A percentile compares a stretch with the other conserved stretches of the same genome.
Conservation (phyloP, 2,888 invertebrate species). For the Drosophila phalerata region DNA sequence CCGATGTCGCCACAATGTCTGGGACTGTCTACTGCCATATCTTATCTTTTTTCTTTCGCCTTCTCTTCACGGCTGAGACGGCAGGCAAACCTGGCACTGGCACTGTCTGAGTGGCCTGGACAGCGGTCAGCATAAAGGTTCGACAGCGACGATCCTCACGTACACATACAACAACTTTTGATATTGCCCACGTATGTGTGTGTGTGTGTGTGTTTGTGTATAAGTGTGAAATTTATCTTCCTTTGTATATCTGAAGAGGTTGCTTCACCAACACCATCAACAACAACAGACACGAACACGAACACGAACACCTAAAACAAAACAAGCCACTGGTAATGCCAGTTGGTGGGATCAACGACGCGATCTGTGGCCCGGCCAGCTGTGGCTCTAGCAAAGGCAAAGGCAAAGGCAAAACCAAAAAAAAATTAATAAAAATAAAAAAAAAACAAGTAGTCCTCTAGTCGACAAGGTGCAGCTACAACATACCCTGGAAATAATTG, state of each 20-base stretch:
- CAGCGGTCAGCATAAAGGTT: constrained; percentile 69
- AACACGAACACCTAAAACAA: constrained; percentile 62
- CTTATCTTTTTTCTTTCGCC: constrained; percentile 77
- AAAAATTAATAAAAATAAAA: background rate
- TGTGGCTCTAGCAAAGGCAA: constrained; percentile 49
- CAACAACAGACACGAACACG: constrained; percentile 23
- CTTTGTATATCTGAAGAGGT: constrained; percentile 82
- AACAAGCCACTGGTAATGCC: constrained; percentile 56
- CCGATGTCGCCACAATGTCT: constrained; percentile 84
- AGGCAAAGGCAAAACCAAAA: constrained; percentile 21
- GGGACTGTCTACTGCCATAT: constrained; percentile 82
- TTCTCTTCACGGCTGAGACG: constrained; percentile 30
- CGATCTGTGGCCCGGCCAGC: constrained; percentile 67
- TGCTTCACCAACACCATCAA: constrained; percentile 62
- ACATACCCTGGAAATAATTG: constrained; percentile 3
- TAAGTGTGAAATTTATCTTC: constrained; percentile 81
- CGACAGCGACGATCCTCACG: constrained; percentile 33
- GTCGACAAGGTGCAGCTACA: background rate
- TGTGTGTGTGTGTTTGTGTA: constrained; percentile 14
- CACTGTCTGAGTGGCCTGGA: constrained; percentile 34
- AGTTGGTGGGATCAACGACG: constrained; percentile 60
- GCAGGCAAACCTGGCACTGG: constrained; percentile 1
- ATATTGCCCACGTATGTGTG: constrained; percentile 9
- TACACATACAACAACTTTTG: constrained; percentile 23
- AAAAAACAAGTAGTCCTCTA: constrained; percentile 14